phyloP scores from a whole-genome alignment of 2,113 vertebrate genomes.

The Mormoops blainvillei region DNA sequence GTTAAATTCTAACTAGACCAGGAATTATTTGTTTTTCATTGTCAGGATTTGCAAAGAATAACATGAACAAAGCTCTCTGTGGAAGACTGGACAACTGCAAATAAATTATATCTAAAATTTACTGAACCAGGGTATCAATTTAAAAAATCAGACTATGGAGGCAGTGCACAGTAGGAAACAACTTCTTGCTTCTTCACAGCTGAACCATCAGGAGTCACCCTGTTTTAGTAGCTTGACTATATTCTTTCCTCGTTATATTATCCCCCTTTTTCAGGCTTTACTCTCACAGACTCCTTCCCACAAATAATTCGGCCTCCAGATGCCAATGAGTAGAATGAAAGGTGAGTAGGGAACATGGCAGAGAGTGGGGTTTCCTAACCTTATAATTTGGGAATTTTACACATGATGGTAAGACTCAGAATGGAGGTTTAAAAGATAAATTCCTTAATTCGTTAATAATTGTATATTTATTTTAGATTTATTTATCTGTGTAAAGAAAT shows the following conservation, averaged over 20 bases:
- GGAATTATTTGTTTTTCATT: background rate
- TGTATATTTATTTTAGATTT: constrained; percentile 47
- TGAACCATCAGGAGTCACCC: background rate
- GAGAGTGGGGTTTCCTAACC: background rate
- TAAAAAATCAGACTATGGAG: too few species aligned
- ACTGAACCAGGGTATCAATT: background rate
- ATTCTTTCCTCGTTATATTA: background rate
- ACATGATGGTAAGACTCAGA: background rate
- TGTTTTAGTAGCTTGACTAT: background rate
- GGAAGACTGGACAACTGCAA: background rate
- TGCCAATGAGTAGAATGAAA: background rate
- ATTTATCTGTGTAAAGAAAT: constrained; percentile 35
- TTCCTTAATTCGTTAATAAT: background rate
- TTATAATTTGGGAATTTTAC: background rate
- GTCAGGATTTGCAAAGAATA: background rate
- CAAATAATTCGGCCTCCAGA: background rate
- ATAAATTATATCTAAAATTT: background rate
- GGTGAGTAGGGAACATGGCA: background rate
- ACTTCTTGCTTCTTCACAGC: background rate
- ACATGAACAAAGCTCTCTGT: background rate
- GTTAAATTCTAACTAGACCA: background rate
- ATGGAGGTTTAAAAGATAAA: background rate
- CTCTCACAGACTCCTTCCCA: background rate
- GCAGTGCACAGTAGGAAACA: background rate
- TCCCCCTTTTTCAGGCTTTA: background rate